Conservation (phyloP, 2,888 invertebrate species). For the Fragum whitleyi region DNA sequence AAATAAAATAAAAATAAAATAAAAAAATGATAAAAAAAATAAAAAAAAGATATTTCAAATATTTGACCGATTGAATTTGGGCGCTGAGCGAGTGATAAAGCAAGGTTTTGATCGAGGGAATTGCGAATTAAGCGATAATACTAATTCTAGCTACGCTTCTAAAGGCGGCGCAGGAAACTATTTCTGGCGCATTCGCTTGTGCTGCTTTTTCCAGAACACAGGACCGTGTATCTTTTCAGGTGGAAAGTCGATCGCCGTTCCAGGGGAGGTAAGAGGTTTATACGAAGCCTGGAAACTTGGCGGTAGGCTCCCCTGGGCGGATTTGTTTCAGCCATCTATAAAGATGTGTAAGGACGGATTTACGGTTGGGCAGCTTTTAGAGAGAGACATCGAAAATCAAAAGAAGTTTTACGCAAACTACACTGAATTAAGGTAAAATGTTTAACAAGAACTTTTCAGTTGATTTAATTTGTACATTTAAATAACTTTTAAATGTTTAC, state of each 20-base stretch:
- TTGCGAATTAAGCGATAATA: too few species aligned
- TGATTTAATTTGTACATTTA: background rate
- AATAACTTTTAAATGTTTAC: background rate
- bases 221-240: slow-evolving; percentile 54
- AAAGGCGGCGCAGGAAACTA: too few species aligned
- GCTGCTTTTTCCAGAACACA: too few species aligned
- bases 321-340: slow-evolving; percentile 92
- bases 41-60: too few species aligned
- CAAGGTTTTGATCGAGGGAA: too few species aligned
- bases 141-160: too few species aligned
- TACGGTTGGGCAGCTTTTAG: slow-evolving; percentile 54
- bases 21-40: too few species aligned
- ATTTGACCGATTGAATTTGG: too few species aligned
- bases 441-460: background rate
- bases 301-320: slow-evolving; percentile 92
- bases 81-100: too few species aligned
- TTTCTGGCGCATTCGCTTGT: too few species aligned
- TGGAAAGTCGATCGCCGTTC: slow-evolving; percentile 91
- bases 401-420: background rate
- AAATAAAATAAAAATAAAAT: too few species aligned
- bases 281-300: slow-evolving; percentile 91
- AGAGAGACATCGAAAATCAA: slow-evolving; percentile 36
- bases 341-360: slow-evolving; percentile 91
- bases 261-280: slow-evolving; percentile 95
- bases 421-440: slow-evolving; percentile 39